Base-by-base conservation (phyloP, 2,888 invertebrate species). In the Catocala sponsa region DNA sequence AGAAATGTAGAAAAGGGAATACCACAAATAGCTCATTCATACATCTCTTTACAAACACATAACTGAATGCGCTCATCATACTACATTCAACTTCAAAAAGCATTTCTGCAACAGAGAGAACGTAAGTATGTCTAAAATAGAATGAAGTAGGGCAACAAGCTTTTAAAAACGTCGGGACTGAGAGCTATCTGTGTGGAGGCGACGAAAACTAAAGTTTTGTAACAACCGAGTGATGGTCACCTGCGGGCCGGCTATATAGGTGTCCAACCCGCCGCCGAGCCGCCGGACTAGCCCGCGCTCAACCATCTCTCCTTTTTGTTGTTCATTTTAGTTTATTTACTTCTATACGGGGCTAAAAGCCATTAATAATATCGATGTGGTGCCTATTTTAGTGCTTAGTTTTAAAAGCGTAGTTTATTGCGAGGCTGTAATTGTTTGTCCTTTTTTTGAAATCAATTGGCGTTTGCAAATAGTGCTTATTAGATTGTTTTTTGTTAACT, bases 201-300 rank as follows among this genome's bases (percentile, higher is more conserved):
- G 69, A 63, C 9, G 50, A 68, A 53, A 79, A 74, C 72, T 72
- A 74, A 80, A 82, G 78, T 83, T 59, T 80, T 74, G 63, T 71
- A 65, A 83, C 79, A 78, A 80, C 81, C 68, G 73, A 78, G 82
- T 76, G 70, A 78, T 81, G 80, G 80, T 76, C 77, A 75, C 56
- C 58, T 62, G 58, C 56, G 52, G 70, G 56, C 32, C 43, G 47
- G 41, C 57, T 50, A 48, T 47, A 52, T 35, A n/a, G 53, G 60
- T 47, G 60, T 63, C 70, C 72, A 48, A 49, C 52, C 68, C n/a
- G n/a, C n/a, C n/a, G n/a, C n/a, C n/a, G n/a, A n/a, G n/a, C n/a
- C 65, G 62, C 55, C 65, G 68, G 65, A 13, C n/a, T 11, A 51
- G 25, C 32, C 32, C 64, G 70, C 65, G 55, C 52, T 43, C 55